Percentiles rank a stretch among this genome's conserved stretches.
These are phyloP conservation scores for Actinia tenebrosa DNA, from an alignment of 64 coral and sea anemone genomes.

Conservation along the genomic window DNA sequence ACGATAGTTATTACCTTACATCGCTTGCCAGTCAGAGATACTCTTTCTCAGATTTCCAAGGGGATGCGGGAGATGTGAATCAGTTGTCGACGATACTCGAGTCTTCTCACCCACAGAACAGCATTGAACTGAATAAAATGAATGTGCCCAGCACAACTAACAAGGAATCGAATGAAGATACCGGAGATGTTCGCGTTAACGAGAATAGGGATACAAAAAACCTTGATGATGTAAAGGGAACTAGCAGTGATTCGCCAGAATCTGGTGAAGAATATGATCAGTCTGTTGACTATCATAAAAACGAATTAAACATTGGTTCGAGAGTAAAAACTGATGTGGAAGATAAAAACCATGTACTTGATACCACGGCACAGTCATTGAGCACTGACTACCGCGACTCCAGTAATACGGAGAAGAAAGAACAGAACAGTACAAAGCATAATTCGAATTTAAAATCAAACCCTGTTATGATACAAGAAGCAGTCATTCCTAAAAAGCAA, in stretches of 20 bases:
- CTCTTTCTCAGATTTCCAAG: background rate
- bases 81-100: background rate
- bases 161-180: background rate
- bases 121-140: background rate
- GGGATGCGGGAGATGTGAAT: background rate
- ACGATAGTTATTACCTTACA: background rate
- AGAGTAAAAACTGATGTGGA: background rate
- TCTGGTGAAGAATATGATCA: background rate
- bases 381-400: background rate
- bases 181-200: background rate
- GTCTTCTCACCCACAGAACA: background rate
- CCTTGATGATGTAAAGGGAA: background rate
- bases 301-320: background rate
- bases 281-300: background rate
- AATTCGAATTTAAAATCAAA: background rate
- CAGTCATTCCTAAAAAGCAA: background rate
- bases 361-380: background rate
- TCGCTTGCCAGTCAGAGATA: slow-evolving; percentile 6
- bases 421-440: background rate
- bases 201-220: background rate
- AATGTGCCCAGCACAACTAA: background rate
- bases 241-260: background rate
- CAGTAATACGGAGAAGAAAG: background rate
- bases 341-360: background rate
- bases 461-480: background rate